Evolutionary conservation across 1,140 invertebrate genomes (phyloP).

Genomic region (Monochamus saltuarius): DNA sequence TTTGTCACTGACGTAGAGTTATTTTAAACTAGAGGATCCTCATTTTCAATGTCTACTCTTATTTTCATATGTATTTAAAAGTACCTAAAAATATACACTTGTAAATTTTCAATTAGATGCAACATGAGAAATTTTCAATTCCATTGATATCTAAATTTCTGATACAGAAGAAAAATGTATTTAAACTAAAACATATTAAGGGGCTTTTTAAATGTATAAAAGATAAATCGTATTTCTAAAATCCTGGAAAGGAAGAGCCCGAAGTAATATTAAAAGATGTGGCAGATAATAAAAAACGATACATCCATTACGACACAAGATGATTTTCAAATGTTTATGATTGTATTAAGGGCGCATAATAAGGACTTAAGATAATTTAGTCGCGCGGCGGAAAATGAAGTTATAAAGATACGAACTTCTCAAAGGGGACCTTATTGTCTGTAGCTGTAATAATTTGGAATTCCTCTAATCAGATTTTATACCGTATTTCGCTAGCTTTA

Average conservation of each 20-base stretch:
- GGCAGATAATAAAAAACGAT: not conserved
- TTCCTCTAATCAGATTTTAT: slow-evolving; percentile 32
- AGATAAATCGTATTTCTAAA: not conserved
- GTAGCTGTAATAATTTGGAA: slow-evolving; percentile 36
- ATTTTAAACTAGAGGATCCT: too few relatives aligned
- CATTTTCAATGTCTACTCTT: too few relatives aligned
- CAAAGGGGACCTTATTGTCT: slow-evolving; percentile 35
- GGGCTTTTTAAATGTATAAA: not conserved
- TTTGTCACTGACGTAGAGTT: too few relatives aligned
- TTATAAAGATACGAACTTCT: slow-evolving; percentile 34
- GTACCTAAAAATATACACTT: too few relatives aligned
- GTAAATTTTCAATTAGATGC: too few relatives aligned
- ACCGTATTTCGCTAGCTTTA: slow-evolving; percentile 20
- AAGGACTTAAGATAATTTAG: slow-evolving; percentile 34
- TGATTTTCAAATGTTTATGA: slow-evolving; percentile 31
- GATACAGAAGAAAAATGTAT: too few relatives aligned
- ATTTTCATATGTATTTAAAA: too few relatives aligned
- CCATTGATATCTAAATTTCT: too few relatives aligned
- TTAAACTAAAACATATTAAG: too few relatives aligned
- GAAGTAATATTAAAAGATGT: not conserved
- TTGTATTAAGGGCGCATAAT: slow-evolving; percentile 31
- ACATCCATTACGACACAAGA: not conserved
- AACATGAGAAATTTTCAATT: too few relatives aligned
- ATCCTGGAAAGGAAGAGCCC: not conserved
- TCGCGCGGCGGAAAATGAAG: slow-evolving; percentile 32